These are phyloP conservation scores for Aporophyla lueneburgensis DNA, from an alignment of 2,888 invertebrate species.

Conservation along the genomic window DNA sequence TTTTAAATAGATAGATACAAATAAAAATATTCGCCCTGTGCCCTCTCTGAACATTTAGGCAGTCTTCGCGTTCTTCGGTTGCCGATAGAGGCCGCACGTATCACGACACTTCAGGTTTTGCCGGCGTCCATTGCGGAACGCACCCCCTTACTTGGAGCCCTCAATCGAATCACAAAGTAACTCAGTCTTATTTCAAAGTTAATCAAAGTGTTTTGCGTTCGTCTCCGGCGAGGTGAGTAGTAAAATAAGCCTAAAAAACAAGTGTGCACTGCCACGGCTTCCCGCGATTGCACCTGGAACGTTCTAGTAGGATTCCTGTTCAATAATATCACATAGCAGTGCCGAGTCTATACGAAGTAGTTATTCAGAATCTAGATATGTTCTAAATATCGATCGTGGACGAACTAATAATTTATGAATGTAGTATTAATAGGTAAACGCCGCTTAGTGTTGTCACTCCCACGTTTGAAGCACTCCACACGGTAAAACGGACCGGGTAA, in stretches of 20 bases:
- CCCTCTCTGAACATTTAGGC: conserved; percentile 75
- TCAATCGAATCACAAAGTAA: conserved; percentile 59
- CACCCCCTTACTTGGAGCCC: conserved; percentile 72
- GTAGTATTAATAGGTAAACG: conserved; percentile 52
- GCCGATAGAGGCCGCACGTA: conserved; percentile 85
- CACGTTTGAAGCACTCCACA: conserved; percentile 35
- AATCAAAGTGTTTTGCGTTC: conserved; percentile 67
- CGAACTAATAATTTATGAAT: conserved; percentile 68
- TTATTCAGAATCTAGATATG: conserved; percentile 64
- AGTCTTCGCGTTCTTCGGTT: conserved; percentile 80
- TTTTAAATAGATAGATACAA: not conserved
- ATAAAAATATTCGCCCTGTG: conserved; percentile 49
- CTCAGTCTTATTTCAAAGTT: conserved; percentile 57
- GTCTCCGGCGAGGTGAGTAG: conserved; percentile 75
- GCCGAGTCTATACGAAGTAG: conserved; percentile 73
- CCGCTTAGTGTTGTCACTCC: conserved; percentile 52
- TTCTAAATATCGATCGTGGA: conserved; percentile 80
- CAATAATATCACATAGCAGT: conserved; percentile 75
- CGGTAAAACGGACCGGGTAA: conserved; percentile 22
- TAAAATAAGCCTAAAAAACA: conserved; percentile 49
- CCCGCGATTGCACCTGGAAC: conserved; percentile 72
- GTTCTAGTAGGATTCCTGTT: conserved; percentile 77
- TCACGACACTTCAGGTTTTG: conserved; percentile 86
- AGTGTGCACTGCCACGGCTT: conserved; percentile 79
- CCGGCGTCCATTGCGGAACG: conserved; percentile 85